Base-by-base conservation (phyloP, 2,888 invertebrate species). In the Drosophila meridiana region DNA sequence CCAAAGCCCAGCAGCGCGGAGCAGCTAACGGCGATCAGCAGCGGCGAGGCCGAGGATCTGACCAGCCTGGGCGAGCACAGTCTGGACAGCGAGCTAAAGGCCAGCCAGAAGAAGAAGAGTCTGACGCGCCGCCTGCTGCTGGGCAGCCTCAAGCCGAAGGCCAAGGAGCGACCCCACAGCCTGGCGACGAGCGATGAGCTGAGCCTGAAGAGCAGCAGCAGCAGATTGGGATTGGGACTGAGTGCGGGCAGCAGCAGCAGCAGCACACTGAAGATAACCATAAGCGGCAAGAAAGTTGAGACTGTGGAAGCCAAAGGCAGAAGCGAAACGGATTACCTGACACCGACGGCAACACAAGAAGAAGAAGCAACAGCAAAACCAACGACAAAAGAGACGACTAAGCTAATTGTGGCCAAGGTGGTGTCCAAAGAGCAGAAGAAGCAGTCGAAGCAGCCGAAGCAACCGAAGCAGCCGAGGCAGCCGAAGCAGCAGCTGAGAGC, bases 181-280 rank as follows among this genome's bases (percentile, higher is more conserved):
- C 64, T 82, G 66, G 82, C 83, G 40, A 82, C 87, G 64, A 81
- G 84, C 57, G 90, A 86, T 67, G 87, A 86, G 50, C 43, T 87
- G 34, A 90, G 84, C 57, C 58, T 83, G 43, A 45, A 52, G 9
- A 73, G 76, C 73, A 77, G 70, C 69, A 81, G 73, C 48, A 80
- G 76, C 45, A 76, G 69, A 9, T 3, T 32, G 43, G 26, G 34
- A 13, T 9, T 70, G 30, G 53, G 55, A 8, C 45, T 60, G 32
- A 3, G 32, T 2, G 30, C 20, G 20, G 9, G 26, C 0, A 14
- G 38, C 20, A n/a, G 48, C 48, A 76, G 66, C 61, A 76, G 66
- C 61, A 78, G 79, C 65, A 92, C 91, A 71, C 88, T 93, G 66
- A 91, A 93, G 87, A 93, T 93, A 78, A 93, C 92, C 56, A 92